Evolutionary conservation across 2,888 invertebrate species (phyloP), one percentile per base, ranked within the genome.

Genomic region (Himalopsyche kuldschensis): DNA sequence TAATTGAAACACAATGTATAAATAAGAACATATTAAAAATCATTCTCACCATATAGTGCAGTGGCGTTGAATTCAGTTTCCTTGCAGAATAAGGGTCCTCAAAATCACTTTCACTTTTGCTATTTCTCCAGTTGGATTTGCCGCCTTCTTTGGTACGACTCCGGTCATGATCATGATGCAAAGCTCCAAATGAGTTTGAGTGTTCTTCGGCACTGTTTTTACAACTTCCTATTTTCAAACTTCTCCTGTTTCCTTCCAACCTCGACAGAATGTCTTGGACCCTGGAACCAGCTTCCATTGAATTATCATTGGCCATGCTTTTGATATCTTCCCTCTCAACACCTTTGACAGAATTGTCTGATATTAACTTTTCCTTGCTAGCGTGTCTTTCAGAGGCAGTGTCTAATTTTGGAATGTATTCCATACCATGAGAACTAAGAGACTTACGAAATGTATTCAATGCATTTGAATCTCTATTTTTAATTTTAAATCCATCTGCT

Each of bases 41-140:
- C 20, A 31, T 87, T 69, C 90, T 90, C 88, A 92, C 92, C 91
- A 91, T 89, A 87, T 91, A 91, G 88, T 91, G 90, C 77, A 91
- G 88, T 87, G 90, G 90, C 85, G 88, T 85, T 85, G 76, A n/a
- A 27, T 30, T 30, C 69, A 27, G 30, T 11, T 27, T 69, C n/a
- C n/a, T 76, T 17, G 76, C 20, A 20, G 75, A 24, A 55, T 55
- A 55, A 3, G 69, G 27, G 4, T 69, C 69, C 11, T 69, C 69
- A 15, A 69, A 69, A 27, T 69, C 69, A 8, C 69, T 30, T 15
- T 11, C 69, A 4, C 69, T 69, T 15, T 69, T 69, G 69, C 69
- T 69, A 11, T 69, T 69, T 15, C 30, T 69, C 69, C 69, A 69
- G 15, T 8, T 1, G 1, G 69, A 30, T 27, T 55, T 55, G 10